Conservation (phyloP, 2,888 invertebrate species). For the Dryobotodes eremita region DNA sequence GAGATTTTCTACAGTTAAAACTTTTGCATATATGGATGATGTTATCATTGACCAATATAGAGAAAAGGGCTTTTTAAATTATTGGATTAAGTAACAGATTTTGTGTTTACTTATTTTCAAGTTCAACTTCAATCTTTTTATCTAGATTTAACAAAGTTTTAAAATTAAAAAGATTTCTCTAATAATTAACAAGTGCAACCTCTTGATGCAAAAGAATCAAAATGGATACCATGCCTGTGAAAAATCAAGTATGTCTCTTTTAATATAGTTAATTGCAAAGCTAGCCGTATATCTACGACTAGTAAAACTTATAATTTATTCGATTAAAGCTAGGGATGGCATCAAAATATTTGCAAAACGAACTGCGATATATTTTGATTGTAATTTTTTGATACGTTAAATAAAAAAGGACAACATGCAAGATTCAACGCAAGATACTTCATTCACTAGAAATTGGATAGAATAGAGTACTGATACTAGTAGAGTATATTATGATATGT, state of each 20-base stretch:
- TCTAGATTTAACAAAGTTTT: not conserved
- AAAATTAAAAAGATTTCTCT: not conserved
- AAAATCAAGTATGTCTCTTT: not conserved
- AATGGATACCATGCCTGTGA: conserved; percentile 30
- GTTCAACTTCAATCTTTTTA: not conserved
- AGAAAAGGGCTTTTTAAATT: not conserved
- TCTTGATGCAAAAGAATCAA: conserved; percentile 1
- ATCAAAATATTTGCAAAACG: conserved; percentile 42
- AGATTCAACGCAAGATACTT: conserved; percentile 30
- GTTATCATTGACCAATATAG: not conserved
- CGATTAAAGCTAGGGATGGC: conserved; percentile 26
- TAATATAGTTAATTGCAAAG: not conserved
- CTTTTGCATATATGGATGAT: not conserved
- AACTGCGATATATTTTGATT: conserved; percentile 25
- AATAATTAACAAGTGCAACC: conserved; percentile 1
- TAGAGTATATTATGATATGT: conserved; percentile 69
- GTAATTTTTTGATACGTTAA: conserved; percentile 13
- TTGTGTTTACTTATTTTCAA: not conserved
- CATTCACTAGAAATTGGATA: conserved; percentile 66
- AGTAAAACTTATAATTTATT: conserved; percentile 19
- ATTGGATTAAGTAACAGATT: not conserved
- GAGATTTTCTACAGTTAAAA: not conserved
- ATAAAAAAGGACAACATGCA: conserved; percentile 55
- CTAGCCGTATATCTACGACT: conserved; percentile 16
- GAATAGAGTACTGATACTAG: conserved; percentile 67